Evolutionary conservation across 2,888 invertebrate species (phyloP).

Genomic region (Rhingia rostrata): DNA sequence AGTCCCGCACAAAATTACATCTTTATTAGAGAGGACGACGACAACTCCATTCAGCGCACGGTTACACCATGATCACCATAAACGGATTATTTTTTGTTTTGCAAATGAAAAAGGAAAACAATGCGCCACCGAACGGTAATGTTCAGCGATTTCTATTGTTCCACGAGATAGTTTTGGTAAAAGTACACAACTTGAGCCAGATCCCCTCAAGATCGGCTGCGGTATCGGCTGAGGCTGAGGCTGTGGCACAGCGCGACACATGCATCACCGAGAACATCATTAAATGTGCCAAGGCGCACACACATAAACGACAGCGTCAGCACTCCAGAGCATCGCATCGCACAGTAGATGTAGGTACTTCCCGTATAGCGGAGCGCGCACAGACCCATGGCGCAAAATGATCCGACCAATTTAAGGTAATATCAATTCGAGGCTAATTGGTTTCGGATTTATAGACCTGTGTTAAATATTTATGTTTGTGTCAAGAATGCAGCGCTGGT

Average conservation of each 20-base stretch:
- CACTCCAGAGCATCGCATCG: not conserved
- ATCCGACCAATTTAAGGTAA: conserved; percentile 74
- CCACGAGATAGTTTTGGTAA: conserved; percentile 54
- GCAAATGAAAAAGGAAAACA: conserved; percentile 66
- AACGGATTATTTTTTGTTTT: conserved; percentile 55
- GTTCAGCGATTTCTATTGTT: conserved; percentile 73
- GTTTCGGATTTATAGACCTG: conserved; percentile 75
- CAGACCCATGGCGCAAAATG: conserved; percentile 69
- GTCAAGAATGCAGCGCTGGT: conserved; percentile 75
- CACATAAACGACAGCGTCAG: conserved; percentile 12
- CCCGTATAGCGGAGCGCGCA: conserved; percentile 37
- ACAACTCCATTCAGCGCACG: conserved; percentile 56
- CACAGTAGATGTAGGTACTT: conserved; percentile 2
- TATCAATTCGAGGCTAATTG: conserved; percentile 75
- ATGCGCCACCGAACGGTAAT: conserved; percentile 69
- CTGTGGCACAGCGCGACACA: conserved; percentile 51
- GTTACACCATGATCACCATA: conserved; percentile 53
- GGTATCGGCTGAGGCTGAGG: conserved; percentile 14
- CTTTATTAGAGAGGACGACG: conserved; percentile 68
- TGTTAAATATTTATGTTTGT: conserved; percentile 75
- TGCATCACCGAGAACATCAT: conserved; percentile 72
- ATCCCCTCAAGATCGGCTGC: conserved; percentile 54
- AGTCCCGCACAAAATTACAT: conserved; percentile 55
- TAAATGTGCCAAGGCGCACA: conserved; percentile 59
- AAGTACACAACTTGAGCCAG: conserved; percentile 25